Evolutionary conservation across 2,797 vertebrate genomes (phyloP).

Genomic region (Cynodonichthys magdalenae): DNA sequence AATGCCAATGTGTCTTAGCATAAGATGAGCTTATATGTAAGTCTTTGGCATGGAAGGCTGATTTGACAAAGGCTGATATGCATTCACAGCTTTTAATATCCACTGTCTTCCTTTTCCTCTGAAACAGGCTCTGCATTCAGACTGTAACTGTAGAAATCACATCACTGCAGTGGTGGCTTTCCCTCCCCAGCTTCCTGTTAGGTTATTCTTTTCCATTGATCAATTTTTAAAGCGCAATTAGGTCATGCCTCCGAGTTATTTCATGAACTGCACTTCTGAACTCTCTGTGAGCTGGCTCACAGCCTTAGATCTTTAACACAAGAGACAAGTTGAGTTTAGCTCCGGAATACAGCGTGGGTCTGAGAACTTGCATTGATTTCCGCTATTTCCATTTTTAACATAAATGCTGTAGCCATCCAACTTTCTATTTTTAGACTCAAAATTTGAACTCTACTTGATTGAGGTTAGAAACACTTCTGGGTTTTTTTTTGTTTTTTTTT

Average conservation of each 20-base stretch:
- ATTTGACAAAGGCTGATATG: background rate
- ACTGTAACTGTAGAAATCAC: conserved; percentile 2
- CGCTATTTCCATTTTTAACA: background rate
- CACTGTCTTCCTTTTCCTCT: background rate
- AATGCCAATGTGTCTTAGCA: no score
- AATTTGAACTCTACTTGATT: background rate
- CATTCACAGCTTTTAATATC: background rate
- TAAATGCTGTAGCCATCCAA: conserved; percentile 8
- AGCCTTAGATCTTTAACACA: conserved; percentile 41
- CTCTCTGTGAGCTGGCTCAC: conserved; percentile 22
- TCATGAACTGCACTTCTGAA: conserved; percentile 55
- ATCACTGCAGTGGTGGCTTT: background rate
- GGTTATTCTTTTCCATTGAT: conserved; percentile 54
- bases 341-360: conserved; percentile 3
- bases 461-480: conserved; percentile 14
- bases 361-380: conserved; percentile 8
- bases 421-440: conserved; percentile 5
- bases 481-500: no score
- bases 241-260: conserved; percentile 43
- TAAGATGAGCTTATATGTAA: no score
- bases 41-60: background rate
- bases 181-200: conserved; percentile 15
- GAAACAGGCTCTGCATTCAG: background rate
- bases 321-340: conserved; percentile 14
- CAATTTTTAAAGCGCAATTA: conserved; percentile 55